A percentile compares a stretch with the other conserved stretches of the same genome.
phyloP scores from a whole-genome alignment of 2,797 vertebrate genomes.

The Cheirogaleus major region DNA sequence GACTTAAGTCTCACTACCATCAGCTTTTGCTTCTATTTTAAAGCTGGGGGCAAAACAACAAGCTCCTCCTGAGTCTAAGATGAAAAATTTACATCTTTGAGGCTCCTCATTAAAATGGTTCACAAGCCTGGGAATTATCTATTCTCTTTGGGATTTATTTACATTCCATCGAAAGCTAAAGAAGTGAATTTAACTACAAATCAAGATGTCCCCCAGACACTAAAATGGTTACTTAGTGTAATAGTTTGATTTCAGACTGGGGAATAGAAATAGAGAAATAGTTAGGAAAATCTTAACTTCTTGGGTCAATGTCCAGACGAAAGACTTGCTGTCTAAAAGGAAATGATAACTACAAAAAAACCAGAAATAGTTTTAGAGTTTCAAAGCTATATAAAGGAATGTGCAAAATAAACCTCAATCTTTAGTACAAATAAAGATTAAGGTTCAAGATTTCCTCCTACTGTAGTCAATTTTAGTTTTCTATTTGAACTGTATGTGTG shows the following conservation, averaged over 20 bases:
- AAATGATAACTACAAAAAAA: not conserved
- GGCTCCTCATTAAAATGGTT: not conserved
- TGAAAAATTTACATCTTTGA: slow-evolving; percentile 26
- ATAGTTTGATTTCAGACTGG: not conserved
- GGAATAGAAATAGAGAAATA: not conserved
- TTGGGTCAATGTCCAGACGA: not conserved
- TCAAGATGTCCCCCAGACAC: not conserved
- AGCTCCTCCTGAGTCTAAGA: not conserved
- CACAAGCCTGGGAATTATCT: not conserved
- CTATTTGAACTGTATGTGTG: not conserved
- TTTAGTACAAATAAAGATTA: not conserved
- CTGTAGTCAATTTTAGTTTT: not conserved
- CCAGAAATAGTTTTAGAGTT: not conserved
- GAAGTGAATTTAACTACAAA: not conserved
- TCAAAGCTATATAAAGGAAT: not conserved
- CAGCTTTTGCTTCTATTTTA: not conserved
- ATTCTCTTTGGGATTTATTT: not conserved
- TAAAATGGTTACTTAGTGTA: not conserved
- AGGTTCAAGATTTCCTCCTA: not conserved
- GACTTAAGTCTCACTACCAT: not conserved
- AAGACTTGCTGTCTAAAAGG: slow-evolving; percentile 17
- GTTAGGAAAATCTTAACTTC: not conserved
- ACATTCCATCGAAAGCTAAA: not conserved
- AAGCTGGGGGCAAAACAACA: not conserved
- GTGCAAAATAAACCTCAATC: not conserved